Base-by-base conservation (phyloP, 2,888 invertebrate genomes). In the Lissonota sp. region DNA sequence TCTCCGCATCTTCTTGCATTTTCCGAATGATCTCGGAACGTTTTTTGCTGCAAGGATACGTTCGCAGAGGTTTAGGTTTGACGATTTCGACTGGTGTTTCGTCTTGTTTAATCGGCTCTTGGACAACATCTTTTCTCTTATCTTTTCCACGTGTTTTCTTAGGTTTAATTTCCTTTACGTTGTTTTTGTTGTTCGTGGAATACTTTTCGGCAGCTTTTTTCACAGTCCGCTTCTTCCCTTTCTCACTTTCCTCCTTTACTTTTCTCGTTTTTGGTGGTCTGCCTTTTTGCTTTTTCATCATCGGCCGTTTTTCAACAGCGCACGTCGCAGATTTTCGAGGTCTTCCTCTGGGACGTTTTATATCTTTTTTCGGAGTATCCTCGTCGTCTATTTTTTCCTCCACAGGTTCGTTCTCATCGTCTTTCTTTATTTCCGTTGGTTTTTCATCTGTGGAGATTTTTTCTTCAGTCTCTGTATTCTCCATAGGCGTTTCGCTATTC, bases 381-480 rank as follows among this genome's bases (percentile, higher is more conserved):
- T 53, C 72, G 1, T n/a, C 14, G 14, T 14, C 12, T 6, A 14
- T 55, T 37, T 55, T 12, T 5, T 76, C 64, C 67, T 62, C 62
- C 8, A 53, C 66, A 12, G 2, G 14, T 3, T 16, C 37, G 72
- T 70, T 51, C 44, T 63, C 37, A 73, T 42, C 55, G 46, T 80
- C 49, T 49, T 16, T 42, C 60, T 14, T n/a, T 73, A 63, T 69
- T 51, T 78, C 74, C 7, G 26, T 62, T 70, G 58, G 16, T 8
- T 57, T 71, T 6, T 69, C 12, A 53, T 10, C 44, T 42, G 26
- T 8, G 60, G 55, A 37, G 57, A 55, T 51, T 71, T 66, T 67
- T 57, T 51, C 77, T 71, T 72, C 37, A 39, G 58, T 40, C 57
- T 63, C 58, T 16, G 51, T n/a, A 55, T n/a, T 37, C 1, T 26